Conservation (phyloP, 2,888 invertebrate species). For the Drosophila infuscata region DNA sequence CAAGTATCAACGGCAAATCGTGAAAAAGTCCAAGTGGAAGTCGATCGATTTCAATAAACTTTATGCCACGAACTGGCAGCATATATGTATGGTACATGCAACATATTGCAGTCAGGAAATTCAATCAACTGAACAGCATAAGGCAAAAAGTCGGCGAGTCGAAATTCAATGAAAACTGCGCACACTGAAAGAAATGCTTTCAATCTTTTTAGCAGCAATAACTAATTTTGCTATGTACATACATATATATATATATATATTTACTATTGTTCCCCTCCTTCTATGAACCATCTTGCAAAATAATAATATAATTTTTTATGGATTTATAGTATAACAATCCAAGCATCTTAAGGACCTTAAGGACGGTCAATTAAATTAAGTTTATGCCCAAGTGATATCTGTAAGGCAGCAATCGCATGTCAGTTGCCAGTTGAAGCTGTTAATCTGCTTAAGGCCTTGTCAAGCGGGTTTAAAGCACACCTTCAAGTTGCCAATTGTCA, state of each 20-base stretch:
- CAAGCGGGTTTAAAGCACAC: constrained; percentile 39
- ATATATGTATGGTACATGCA: constrained; percentile 34
- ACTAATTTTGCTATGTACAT: neutral
- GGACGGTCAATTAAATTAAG: constrained; percentile 1
- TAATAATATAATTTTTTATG: too few species aligned
- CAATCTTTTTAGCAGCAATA: neutral
- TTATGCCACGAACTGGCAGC: constrained; percentile 62
- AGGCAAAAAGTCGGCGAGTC: constrained; percentile 10
- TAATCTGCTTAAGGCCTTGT: constrained; percentile 34
- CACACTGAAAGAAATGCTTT: neutral
- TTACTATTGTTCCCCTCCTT: neutral
- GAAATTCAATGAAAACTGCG: neutral
- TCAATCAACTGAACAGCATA: constrained; percentile 55
- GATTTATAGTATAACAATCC: neutral
- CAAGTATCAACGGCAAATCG: constrained; percentile 46
- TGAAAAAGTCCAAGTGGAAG: constrained; percentile 21
- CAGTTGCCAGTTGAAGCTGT: constrained; percentile 25
- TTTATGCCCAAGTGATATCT: neutral
- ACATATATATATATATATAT: too few species aligned
- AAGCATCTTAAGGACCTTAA: neutral
- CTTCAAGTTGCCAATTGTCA: constrained; percentile 42
- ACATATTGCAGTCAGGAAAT: constrained; percentile 61
- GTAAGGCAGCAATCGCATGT: constrained; percentile 14
- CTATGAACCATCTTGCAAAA: neutral
- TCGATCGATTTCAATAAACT: constrained; percentile 75